Evolutionary conservation across 2,113 vertebrate genomes (phyloP).

Genomic region (Perognathus longimembris): DNA sequence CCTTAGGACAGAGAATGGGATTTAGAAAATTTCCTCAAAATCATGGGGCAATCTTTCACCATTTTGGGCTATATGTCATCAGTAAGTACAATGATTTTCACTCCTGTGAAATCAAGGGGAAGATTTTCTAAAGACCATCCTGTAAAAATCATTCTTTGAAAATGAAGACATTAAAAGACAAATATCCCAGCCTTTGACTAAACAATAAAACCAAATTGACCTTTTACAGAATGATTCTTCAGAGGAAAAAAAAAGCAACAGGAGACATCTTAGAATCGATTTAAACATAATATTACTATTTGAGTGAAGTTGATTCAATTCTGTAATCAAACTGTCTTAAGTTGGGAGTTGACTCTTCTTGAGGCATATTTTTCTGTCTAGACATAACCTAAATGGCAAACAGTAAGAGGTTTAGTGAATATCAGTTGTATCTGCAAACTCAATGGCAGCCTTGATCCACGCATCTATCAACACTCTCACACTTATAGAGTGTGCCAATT

Average conservation of each 20-base stretch:
- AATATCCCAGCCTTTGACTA: slow-evolving; percentile 46
- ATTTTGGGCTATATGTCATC: background rate
- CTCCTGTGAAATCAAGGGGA: background rate
- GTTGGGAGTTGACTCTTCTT: slow-evolving; percentile 51
- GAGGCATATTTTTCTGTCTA: slow-evolving; percentile 67
- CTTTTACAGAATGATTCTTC: slow-evolving; percentile 57
- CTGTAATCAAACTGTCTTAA: slow-evolving; percentile 54
- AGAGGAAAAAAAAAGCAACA: background rate
- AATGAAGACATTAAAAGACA: slow-evolving; percentile 43
- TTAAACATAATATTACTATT: slow-evolving; percentile 42
- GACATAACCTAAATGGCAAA: slow-evolving; percentile 65
- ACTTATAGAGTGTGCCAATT: background rate
- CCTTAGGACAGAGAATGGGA: background rate
- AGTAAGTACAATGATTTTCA: background rate
- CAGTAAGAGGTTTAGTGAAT: slow-evolving; percentile 39
- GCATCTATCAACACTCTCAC: background rate
- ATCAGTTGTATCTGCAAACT: slow-evolving; percentile 56
- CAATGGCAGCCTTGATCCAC: background rate
- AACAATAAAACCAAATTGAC: slow-evolving; percentile 26
- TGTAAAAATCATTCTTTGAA: slow-evolving; percentile 17
- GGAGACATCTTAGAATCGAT: slow-evolving; percentile 43
- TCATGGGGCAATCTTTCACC: background rate
- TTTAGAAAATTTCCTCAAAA: slow-evolving; percentile 15
- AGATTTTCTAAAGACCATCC: background rate
- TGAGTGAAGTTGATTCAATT: slow-evolving; percentile 68